Evolutionary conservation across 2,888 invertebrate genomes (phyloP), one percentile per base, ranked within the genome.

Genomic region (Meta bourneti): DNA sequence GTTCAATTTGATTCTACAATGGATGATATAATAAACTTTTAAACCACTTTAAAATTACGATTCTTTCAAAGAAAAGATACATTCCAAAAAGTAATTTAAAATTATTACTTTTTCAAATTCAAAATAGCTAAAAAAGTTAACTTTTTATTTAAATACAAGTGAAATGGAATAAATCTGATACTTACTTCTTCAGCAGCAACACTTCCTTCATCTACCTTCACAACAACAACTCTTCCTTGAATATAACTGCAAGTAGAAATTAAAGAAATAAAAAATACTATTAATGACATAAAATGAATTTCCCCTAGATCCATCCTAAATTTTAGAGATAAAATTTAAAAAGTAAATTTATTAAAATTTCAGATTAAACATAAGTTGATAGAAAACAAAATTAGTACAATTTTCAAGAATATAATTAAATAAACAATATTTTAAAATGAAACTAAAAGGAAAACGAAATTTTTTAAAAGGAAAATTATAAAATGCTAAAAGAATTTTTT

Each of bases 151-250:
- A n/a, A 69, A 7, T 20, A 19, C n/a, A 72, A 72, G 5, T 20
- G 20, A 19, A 19, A 77, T 49, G 4, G 71, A 82, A 20, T 19
- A 11, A 51, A 82, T 9, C 51, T 20, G 49, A 61, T 91, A 95
- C 95, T 96, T 95, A 96, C 96, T 95, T 96, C 96, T 95, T 97
- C 96, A 77, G 96, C 96, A 86, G 96, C 96, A 16, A 96, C 96
- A 93, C 96, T 96, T 94, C 96, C 96, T 74, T 96, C 95, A 93
- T 96, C 95, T 61, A 97, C 95, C 81, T 95, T 95, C 11, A 96
- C 95, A 90, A 96, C 96, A 52, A 97, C 94, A 20, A 96, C 96
- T 94, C 96, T 96, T 61, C 96, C 96, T 93, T 95, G 95, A 7
- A 96, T 95, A 94, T 96, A 96, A 94, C 96, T 96, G 94, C 79